Evolutionary conservation across 2,797 vertebrate species (phyloP), one percentile per base, ranked within the genome.

Genomic region (Chlorospingus semifuscus): DNA sequence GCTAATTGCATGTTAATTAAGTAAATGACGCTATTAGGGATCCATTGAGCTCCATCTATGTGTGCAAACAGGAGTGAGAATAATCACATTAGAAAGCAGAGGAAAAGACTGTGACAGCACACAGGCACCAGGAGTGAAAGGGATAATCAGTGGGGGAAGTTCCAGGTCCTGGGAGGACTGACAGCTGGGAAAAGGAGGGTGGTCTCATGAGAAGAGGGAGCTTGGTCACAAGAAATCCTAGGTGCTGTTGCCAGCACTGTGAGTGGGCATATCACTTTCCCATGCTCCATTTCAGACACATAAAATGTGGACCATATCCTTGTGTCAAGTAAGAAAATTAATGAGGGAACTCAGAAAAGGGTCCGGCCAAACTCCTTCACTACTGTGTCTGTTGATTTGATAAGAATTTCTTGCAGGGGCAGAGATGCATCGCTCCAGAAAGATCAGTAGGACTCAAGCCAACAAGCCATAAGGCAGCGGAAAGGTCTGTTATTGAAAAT

Each of bases 1-100:
- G 95, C 91, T 98, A 98, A 98, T 97, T 98, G 92, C 94, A 95
- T 97, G 97, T 95, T 98, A 97, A 98, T 98, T 97, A 98, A 96
- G 95, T 95, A 97, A 97, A 97, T 50, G 70, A 96, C 15, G 91
- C 94, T 96, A 94, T 98, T 97, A 97, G 49, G 39, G 91, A 93
- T 95, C 95, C 93, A 97, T 93, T 96, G 95, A 97, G 87, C 92
- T 97, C 96, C 97, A 96, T 97, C 96, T 97, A 94, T 97, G 95
- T 96, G 92, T 93, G 97, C 94, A 91, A 96, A 96, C 93, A 97
- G 96, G 91, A 97, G 80, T 80, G 90, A 94, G 87, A 95, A 95
- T 96, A 92, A 78, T 86, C 68, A 56, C 56, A 80, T 74, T 65
- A 79, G 90, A 94, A 95, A 83, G 85, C 93, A 87, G 70, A 55